Base-by-base conservation (phyloP, 2,888 invertebrate genomes). In the Leptopilina myrica region DNA sequence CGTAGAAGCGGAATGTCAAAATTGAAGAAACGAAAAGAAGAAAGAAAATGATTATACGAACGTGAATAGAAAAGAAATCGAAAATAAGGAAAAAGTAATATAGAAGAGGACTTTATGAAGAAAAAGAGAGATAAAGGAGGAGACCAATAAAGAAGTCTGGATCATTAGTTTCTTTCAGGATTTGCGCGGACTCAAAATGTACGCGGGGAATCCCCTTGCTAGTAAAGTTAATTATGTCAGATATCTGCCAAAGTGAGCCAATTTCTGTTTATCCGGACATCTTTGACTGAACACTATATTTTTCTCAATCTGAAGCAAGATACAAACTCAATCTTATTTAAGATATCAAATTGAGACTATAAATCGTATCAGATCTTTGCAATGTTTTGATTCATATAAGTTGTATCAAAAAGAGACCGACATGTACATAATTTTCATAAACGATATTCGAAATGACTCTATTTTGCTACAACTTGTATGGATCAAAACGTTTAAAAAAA, bases 221-320 rank as follows among this genome's bases (percentile, higher is more conserved):
- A 26, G n/a, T 56, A 73, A 73, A 73, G 56, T 73, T 73, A 73
- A 73, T 73, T 73, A 73, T 73, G 53, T 73, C 56, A 33, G 33
- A 73, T 73, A 73, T 73, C 33, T n/a, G 33, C 12, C 73, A 26
- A 73, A n/a, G 9, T 56, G 26, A 73, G 73, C 33, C 56, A 56
- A 56, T 73, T 33, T 73, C 56, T 73, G 53, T 73, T 73, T 73
- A 73, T 73, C 73, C 15, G 9, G n/a, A 14, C 56, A 59, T 73
- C 56, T 59, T 73, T 33, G 9, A 73, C 40, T 56, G 56, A 73
- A 56, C 73, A 40, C 33, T 59, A 49, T 49, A 59, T 33, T 56
- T 59, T 73, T 56, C 15, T 7, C 40, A 33, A 9, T 59, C 11
- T 33, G 0, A 9, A 73, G 56, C 8, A 73, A 56, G 40, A 11